These are phyloP conservation scores for Barbus barbus DNA, from an alignment of 2,113 vertebrate species.

Conservation along the genomic window DNA sequence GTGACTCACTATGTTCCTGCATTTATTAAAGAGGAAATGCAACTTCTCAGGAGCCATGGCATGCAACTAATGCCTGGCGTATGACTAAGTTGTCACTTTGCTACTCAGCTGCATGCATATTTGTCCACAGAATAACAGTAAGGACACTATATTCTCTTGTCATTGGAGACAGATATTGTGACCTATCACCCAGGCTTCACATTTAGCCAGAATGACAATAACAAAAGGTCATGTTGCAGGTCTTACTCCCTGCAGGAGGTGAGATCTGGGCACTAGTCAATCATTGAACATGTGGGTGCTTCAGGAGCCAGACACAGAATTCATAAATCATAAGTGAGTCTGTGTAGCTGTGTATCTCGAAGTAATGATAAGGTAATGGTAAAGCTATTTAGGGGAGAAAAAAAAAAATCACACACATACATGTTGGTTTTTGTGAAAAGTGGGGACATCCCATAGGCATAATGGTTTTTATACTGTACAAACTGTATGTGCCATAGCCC, in stretches of 20 bases:
- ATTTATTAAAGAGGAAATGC: constrained; percentile 63
- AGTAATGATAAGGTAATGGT: no score
- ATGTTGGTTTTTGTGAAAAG: no score
- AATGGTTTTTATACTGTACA: no score
- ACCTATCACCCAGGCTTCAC: background rate
- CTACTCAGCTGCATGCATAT: constrained; percentile 58
- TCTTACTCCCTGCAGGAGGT: background rate
- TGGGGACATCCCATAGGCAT: no score
- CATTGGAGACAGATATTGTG: background rate
- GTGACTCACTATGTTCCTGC: constrained; percentile 60
- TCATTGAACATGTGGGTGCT: no score
- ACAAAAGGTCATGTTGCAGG: background rate
- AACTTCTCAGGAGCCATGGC: constrained; percentile 53
- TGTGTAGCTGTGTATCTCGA: no score
- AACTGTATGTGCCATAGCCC: no score
- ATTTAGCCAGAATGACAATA: background rate
- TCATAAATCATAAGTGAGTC: no score
- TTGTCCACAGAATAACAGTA: constrained; percentile 40
- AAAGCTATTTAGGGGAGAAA: no score
- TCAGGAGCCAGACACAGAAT: no score
- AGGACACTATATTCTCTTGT: background rate
- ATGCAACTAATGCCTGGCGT: constrained; percentile 61
- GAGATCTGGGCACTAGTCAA: no score
- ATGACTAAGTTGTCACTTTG: constrained; percentile 64
- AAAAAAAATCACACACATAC: no score